A percentile compares a stretch with the other conserved stretches of the same genome.
Evolutionary conservation across 2,888 invertebrate genomes (phyloP).

Genomic region (Platycheirus albimanus): DNA sequence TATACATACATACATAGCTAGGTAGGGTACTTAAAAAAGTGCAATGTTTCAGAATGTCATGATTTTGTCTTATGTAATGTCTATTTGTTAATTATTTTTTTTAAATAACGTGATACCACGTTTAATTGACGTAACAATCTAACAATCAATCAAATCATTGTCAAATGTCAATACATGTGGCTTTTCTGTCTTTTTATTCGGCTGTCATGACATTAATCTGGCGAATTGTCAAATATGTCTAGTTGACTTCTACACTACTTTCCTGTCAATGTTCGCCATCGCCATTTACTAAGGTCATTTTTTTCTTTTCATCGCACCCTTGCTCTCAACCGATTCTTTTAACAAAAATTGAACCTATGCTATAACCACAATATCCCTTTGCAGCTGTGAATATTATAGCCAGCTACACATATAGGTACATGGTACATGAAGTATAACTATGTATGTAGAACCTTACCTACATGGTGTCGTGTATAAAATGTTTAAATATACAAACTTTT

Average conservation of each 20-base stretch:
- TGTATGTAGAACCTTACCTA: not conserved
- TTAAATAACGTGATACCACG: too few species aligned
- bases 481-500: conserved; percentile 60
- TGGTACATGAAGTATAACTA: not conserved
- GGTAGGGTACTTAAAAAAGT: too few species aligned
- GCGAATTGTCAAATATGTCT: conserved; percentile 15
- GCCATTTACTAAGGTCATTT: conserved; percentile 36
- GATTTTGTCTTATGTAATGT: conserved; percentile 5
- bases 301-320: not conserved
- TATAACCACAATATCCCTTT: conserved; percentile 37
- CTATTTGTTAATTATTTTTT: not conserved
- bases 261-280: not conserved
- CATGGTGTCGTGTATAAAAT: conserved; percentile 29
- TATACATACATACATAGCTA: too few species aligned
- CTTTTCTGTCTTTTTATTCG: too few species aligned
- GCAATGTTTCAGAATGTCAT: not conserved
- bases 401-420: too few species aligned
- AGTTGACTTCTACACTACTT: not conserved
- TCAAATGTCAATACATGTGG: too few species aligned
- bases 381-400: conserved; percentile 43
- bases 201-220: conserved; percentile 15
- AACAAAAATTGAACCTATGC: conserved; percentile 19
- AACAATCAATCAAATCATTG: not conserved
- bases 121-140: too few species aligned
- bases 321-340: too few species aligned